Conservation (phyloP, 2,113 vertebrate genomes). For the Anguilla rostrata region DNA sequence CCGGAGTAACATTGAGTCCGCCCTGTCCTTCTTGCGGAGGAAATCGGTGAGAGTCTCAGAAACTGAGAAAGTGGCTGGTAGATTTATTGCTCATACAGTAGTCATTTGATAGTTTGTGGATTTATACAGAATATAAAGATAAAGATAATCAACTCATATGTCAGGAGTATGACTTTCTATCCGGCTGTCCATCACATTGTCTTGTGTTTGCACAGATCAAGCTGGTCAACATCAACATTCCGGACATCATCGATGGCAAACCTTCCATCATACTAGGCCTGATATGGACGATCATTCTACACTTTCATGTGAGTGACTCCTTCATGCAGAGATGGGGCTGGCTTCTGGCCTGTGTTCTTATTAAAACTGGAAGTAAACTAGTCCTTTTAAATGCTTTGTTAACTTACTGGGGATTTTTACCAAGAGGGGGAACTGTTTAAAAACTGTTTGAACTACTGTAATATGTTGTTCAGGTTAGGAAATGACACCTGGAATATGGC, state of each 20-base stretch:
- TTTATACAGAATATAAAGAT: constrained; percentile 29
- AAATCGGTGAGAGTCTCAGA: constrained; percentile 77
- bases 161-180: neutral
- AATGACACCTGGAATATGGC: neutral
- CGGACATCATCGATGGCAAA: constrained; percentile 91
- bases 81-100: neutral
- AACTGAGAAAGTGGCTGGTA: neutral
- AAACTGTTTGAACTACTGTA: neutral
- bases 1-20: constrained; percentile 90
- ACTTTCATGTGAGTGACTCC: constrained; percentile 88
- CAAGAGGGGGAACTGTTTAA: neutral
- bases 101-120: constrained; percentile 39
- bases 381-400: neutral
- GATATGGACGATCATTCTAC: constrained; percentile 93
- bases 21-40: constrained; percentile 81
- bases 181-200: neutral
- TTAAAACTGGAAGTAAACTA: neutral
- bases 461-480: neutral
- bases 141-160: neutral
- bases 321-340: neutral
- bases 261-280: constrained; percentile 95
- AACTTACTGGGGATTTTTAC: neutral
- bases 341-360: neutral
- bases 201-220: constrained; percentile 76
- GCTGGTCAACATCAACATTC: constrained; percentile 94